Percentiles rank a stretch among this genome's conserved stretches.
Conservation (phyloP, 2,888 invertebrate species). For the Oxyteleia sp. region DNA sequence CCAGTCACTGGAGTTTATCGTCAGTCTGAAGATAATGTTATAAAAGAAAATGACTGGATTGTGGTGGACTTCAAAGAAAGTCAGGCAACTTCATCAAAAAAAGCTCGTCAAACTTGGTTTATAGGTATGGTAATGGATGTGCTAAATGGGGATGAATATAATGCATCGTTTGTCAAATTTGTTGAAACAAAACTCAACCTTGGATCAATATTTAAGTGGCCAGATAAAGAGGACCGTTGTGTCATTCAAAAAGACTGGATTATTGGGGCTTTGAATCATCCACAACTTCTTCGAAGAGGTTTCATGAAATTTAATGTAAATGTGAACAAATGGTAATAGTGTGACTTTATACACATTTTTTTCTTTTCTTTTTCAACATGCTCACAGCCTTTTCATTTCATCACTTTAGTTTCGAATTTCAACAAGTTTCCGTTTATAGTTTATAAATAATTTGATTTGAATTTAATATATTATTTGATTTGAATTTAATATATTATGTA, state of each 20-base stretch:
- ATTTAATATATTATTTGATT: too few species aligned
- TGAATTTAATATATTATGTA: too few species aligned
- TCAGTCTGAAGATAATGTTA: constrained; percentile 6
- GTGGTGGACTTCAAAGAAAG: constrained; percentile 11
- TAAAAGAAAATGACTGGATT: constrained; percentile 33
- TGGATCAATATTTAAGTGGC: constrained; percentile 8
- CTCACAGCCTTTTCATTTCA: too few species aligned
- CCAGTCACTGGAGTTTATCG: constrained; percentile 21
- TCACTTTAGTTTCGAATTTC: too few species aligned
- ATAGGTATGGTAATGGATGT: constrained; percentile 16
- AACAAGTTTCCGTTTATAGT: too few species aligned
- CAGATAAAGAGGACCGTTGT: constrained; percentile 16
- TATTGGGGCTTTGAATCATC: background rate
- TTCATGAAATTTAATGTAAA: background rate
- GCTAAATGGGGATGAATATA: constrained; percentile 3
- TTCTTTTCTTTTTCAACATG: too few species aligned
- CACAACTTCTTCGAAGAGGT: background rate
- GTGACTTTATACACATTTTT: too few species aligned
- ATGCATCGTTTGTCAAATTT: constrained; percentile 16
- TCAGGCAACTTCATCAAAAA: constrained; percentile 11
- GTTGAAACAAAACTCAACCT: background rate
- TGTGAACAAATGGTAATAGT: background rate
- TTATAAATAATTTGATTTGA: too few species aligned
- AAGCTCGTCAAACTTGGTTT: constrained; percentile 23
- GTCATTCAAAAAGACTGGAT: constrained; percentile 5